Conservation (phyloP, 2,113 vertebrate genomes). For the Chaenogobius annularis region DNA sequence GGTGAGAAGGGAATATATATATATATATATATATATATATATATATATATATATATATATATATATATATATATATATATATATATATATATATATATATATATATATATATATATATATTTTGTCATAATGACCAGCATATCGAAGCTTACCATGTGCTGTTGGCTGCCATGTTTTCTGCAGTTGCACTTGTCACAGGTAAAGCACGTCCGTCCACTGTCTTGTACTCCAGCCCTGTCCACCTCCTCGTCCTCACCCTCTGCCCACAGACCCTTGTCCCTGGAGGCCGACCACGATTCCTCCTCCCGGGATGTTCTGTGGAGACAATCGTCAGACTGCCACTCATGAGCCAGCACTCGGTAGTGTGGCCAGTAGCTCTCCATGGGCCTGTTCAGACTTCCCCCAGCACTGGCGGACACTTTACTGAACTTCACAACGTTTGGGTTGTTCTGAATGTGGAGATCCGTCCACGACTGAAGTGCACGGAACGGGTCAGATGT, state of each 20-base stretch:
- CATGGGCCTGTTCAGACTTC: conserved; percentile 7
- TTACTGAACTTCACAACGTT: background rate
- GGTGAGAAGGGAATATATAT: no score
- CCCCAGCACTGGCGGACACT: background rate
- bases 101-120: no score
- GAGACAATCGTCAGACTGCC: conserved; percentile 14
- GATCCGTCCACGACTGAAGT: conserved; percentile 60
- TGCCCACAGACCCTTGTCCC: conserved; percentile 45
- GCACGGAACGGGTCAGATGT: conserved; percentile 56
- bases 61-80: no score
- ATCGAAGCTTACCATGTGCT: background rate
- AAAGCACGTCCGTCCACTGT: conserved; percentile 32
- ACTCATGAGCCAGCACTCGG: background rate
- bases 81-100: no score
- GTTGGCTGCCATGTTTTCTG: conserved; percentile 22
- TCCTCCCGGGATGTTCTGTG: conserved; percentile 10
- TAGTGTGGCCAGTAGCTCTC: conserved; percentile 11
- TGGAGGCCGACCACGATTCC: conserved; percentile 28
- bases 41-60: no score
- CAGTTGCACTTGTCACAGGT: conserved; percentile 36
- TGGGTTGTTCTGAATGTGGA: conserved; percentile 36
- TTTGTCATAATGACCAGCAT: no score
- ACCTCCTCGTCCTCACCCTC: conserved; percentile 35
- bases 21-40: no score
- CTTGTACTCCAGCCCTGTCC: conserved; percentile 23